Base-by-base conservation (phyloP, 2,113 vertebrate species). In the Bos javanicus region DNA sequence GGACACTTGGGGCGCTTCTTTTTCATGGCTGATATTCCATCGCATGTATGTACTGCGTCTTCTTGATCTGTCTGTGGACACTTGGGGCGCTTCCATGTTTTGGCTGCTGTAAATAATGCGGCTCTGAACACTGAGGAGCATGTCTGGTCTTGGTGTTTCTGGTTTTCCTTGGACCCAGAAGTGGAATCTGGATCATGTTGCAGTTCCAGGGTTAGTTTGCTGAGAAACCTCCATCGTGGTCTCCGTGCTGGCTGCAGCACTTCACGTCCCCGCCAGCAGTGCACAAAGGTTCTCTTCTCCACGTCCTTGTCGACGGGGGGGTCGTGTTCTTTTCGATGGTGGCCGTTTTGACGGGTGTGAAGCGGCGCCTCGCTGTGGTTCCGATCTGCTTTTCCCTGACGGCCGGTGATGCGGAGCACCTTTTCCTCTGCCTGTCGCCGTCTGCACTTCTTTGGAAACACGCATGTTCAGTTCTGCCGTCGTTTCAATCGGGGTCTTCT, bases 301-400 rank as follows among this genome's bases (percentile, higher is more conserved):
- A 2, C 10, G 3, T 4, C 30, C 80, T 13, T 1, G 0, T 6
- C 30, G 4, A 36, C 17, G 4, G 1, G n/a, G 33, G 16, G 33
- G 16, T 0, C 52, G 80, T n/a, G 48, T 19, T 52, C 80, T 52
- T 52, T 13, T 1, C 1, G 17, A 13, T 1, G 80, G 33, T 12
- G 78, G 43, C 78, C 9, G 6, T 16, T 17, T 33, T 50, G 78
- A 33, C 78, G 3, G 16, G 78, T 11, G 30, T 21, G 48, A 82
- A 19, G 80, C 2, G 17, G 17, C 2, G 6, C 17, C 80, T n/a
- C 30, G 19, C 17, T 23, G 80, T 2, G 80, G 48, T 23, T n/a
- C 15, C 2, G 80, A 54, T 52, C 6, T n/a, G 48, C 30, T 12
- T 52, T 28, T 3, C 78, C 46, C 26, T 81, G 48, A 21, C 3